phyloP scores from a whole-genome alignment of 2,888 invertebrate genomes.

The Thera obeliscata region DNA sequence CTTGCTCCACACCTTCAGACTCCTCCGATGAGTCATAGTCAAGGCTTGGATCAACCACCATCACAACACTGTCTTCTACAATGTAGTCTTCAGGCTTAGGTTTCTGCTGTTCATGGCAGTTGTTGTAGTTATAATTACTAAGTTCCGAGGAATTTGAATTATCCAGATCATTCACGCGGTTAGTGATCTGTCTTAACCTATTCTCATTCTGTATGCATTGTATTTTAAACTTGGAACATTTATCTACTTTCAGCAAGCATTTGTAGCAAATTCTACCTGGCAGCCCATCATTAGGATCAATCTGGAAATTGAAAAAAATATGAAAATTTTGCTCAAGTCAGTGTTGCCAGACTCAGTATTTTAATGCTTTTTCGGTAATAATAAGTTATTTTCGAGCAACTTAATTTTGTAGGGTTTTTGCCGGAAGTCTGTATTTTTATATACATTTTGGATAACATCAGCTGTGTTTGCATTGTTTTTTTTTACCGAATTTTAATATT shows the following conservation, averaged over 20 bases:
- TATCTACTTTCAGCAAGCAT: slow-evolving; percentile 88
- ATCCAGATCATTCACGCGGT: slow-evolving; percentile 66
- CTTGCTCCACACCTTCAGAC: slow-evolving; percentile 69
- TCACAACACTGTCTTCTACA: slow-evolving; percentile 85
- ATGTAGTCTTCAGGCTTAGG: slow-evolving; percentile 73
- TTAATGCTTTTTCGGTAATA: no score
- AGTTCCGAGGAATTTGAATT: slow-evolving; percentile 75
- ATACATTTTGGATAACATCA: no score
- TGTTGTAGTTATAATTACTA: slow-evolving; percentile 62
- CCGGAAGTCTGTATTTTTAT: no score
- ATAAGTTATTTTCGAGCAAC: no score
- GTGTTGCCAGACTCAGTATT: no score
- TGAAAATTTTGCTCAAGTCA: neutral
- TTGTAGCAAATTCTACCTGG: slow-evolving; percentile 88
- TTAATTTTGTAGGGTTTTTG: no score
- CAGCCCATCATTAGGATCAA: slow-evolving; percentile 87
- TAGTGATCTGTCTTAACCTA: slow-evolving; percentile 83
- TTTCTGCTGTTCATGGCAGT: slow-evolving; percentile 65
- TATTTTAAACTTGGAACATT: slow-evolving; percentile 87
- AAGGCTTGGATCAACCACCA: slow-evolving; percentile 88
- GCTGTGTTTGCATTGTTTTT: no score
- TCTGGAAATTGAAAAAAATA: slow-evolving; percentile 67
- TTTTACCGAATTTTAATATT: slow-evolving; percentile 34
- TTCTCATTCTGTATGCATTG: slow-evolving; percentile 88
- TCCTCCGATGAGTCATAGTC: slow-evolving; percentile 87